Percentiles rank a stretch among this genome's conserved stretches.
Evolutionary conservation across 1,140 invertebrate species (phyloP).

Genomic region (Aporrectodea caliginosa): DNA sequence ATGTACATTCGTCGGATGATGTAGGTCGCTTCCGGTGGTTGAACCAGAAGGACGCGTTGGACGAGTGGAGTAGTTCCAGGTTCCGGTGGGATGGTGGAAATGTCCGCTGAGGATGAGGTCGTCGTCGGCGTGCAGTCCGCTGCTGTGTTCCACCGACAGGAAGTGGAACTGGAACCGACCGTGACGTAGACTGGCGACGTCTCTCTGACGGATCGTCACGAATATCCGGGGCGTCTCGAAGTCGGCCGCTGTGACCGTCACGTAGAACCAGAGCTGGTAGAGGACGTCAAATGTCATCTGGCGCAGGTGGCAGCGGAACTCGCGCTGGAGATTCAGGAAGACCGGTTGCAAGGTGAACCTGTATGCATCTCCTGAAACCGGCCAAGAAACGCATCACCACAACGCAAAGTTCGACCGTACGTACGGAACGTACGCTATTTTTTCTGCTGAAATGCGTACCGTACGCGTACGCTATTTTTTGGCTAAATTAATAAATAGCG

Average conservation of each 20-base stretch:
- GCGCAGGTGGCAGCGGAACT: slow-evolving; percentile 43
- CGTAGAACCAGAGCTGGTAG: slow-evolving; percentile 43
- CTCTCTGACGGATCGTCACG: slow-evolving; percentile 25
- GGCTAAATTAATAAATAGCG: not conserved
- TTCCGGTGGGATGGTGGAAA: not conserved
- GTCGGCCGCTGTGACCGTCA: slow-evolving; percentile 37
- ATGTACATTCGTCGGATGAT: not conserved
- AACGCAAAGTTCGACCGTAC: not conserved
- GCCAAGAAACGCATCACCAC: not conserved
- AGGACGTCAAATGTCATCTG: slow-evolving; percentile 39
- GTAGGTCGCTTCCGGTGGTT: no score
- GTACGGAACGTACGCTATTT: not conserved
- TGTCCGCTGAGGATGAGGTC: slow-evolving; percentile 41
- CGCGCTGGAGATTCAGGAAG: not conserved
- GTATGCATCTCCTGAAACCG: slow-evolving; percentile 42
- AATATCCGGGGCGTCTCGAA: slow-evolving; percentile 33
- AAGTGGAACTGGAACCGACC: slow-evolving; percentile 33
- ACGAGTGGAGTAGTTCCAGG: not conserved
- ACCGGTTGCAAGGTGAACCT: slow-evolving; percentile 14
- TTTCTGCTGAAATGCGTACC: not conserved
- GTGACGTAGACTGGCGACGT: slow-evolving; percentile 32
- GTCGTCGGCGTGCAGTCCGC: slow-evolving; percentile 35
- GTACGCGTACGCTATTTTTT: not conserved
- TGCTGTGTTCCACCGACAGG: slow-evolving; percentile 37
- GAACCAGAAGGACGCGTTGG: no score